phyloP scores from a whole-genome alignment of 2,113 vertebrate genomes.

The Sylvicapra grimmia region DNA sequence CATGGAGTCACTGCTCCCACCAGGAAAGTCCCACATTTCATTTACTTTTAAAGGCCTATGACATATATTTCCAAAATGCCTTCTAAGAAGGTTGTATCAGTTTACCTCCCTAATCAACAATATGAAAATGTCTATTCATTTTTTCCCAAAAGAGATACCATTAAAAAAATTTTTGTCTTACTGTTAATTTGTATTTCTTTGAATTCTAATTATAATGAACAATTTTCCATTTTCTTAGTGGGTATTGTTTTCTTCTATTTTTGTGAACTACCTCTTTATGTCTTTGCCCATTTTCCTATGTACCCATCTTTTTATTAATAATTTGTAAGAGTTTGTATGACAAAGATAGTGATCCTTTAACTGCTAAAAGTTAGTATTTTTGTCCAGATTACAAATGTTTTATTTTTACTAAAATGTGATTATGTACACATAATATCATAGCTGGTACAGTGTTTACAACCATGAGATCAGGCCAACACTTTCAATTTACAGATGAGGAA shows the following conservation, averaged over 20 bases:
- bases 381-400: not conserved
- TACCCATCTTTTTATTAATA: not conserved
- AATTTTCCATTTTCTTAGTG: not conserved
- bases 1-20: not conserved
- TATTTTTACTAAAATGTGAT: constrained; percentile 4
- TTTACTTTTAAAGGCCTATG: not conserved
- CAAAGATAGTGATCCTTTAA: not conserved
- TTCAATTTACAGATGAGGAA: not conserved
- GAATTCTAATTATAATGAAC: not conserved
- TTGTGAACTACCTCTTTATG: not conserved
- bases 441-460: not conserved
- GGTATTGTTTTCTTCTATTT: not conserved
- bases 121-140: not conserved
- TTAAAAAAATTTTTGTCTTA: not conserved
- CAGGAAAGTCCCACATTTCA: not conserved
- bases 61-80: not conserved
- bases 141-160: not conserved
- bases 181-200: not conserved
- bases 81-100: not conserved
- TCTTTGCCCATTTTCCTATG: not conserved
- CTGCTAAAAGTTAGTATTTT: not conserved
- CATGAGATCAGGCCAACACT: not conserved
- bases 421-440: not conserved
- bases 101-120: not conserved
- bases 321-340: not conserved